Evolutionary conservation across 2,888 invertebrate genomes (phyloP).

Genomic region (Stenodera caucasica): DNA sequence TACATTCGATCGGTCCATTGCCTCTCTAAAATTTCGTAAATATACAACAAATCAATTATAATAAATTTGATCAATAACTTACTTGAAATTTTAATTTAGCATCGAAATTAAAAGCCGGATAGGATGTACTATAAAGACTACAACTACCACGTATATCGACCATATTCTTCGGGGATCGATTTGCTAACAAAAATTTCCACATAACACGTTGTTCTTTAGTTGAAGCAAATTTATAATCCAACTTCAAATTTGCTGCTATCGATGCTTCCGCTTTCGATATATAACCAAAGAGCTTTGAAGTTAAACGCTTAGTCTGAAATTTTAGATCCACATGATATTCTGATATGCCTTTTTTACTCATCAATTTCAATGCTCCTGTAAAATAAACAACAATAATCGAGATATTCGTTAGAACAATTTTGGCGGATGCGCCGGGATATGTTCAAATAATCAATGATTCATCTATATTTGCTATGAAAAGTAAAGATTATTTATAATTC

Average conservation of each 20-base stretch:
- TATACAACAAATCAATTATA: conserved; percentile 10
- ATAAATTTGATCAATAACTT: conserved; percentile 38
- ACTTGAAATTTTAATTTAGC: conserved; percentile 67
- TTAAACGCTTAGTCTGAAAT: conserved; percentile 77
- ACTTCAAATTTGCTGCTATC: conserved; percentile 62
- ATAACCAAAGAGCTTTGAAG: conserved; percentile 74
- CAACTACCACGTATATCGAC: conserved; percentile 67
- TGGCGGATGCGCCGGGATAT: background rate
- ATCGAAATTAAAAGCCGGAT: conserved; percentile 73
- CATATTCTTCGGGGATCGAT: conserved; percentile 62
- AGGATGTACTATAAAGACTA: conserved; percentile 73
- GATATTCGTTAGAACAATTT: background rate
- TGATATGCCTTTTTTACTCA: conserved; percentile 69
- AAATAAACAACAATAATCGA: conserved; percentile 19
- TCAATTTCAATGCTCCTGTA: conserved; percentile 63
- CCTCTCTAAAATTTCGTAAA: conserved; percentile 61
- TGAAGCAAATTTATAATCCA: conserved; percentile 68
- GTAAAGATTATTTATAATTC: background rate
- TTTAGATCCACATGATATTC: conserved; percentile 76
- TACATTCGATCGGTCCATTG: conserved; percentile 71
- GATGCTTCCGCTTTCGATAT: conserved; percentile 56
- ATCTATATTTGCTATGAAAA: background rate
- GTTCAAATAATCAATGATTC: background rate
- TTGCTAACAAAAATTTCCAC: conserved; percentile 56
- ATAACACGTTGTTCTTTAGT: conserved; percentile 61